Base-by-base conservation (phyloP, 2,888 invertebrate species). In the Lottia scabra region DNA sequence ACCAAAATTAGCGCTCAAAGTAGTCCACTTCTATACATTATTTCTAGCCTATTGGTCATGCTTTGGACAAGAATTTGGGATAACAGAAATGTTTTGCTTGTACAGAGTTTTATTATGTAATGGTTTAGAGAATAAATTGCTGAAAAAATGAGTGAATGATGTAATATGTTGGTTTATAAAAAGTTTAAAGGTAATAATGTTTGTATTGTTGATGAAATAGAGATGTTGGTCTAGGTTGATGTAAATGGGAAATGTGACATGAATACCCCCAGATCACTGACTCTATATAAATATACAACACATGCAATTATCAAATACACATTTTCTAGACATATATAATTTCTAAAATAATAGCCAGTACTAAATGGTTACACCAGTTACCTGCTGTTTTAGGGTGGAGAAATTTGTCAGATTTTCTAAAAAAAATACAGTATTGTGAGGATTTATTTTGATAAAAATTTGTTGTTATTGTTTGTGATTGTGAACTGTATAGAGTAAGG, bases 351-450 rank as follows among this genome's bases (percentile, higher is more conserved):
- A 56, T 56, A 56, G 19, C 19, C 13, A 56, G 23, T 23, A 56
- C 19, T 56, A 56, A 56, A 56, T 56, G 56, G 56, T 56, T 56
- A 56, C 56, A 56, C 56, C 56, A 56, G 56, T 56, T 19, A 56
- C 56, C 38, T 38, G 38, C 38, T 38, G 38, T 38, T 38, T 38
- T 38, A 38, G 38, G 38, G 38, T 38, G 38, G 38, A 38, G 38
- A 38, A 38, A 38, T 5, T 38, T 38, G 38, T 38, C 38, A 8
- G 38, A 38, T 38, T 38, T 38, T 30, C 30, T 6, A 38, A 10
- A 5, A 38, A 30, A 38, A 38, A 38, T 38, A 38, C 38, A 8
- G 38, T 38, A 38, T 38, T 38, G 38, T 38, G 38, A 38, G 38
- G 38, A 38, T 38, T 38, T 38, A 38, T 38, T 38, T 38, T 38